Evolutionary conservation across 2,797 vertebrate species (phyloP).

Genomic region (Dicrostonyx torquatus): DNA sequence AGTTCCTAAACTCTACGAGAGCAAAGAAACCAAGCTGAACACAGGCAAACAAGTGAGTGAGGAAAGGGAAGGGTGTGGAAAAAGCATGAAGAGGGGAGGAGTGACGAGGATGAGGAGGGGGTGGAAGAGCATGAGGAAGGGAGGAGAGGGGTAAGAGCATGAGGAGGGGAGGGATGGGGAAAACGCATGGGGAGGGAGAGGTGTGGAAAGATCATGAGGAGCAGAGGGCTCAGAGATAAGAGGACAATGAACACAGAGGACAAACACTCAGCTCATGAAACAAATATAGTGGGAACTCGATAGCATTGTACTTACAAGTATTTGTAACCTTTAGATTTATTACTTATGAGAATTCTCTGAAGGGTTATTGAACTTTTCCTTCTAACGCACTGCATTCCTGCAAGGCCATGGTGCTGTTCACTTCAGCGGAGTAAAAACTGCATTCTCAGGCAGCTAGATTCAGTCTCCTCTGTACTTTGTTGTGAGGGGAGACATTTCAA

Average conservation of each 20-base stretch:
- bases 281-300: background rate
- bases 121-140: background rate
- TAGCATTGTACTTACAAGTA: background rate
- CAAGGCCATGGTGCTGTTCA: background rate
- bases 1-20: background rate
- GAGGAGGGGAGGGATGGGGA: no score
- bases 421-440: background rate
- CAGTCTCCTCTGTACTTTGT: background rate
- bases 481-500: background rate
- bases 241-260: background rate
- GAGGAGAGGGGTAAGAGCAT: background rate
- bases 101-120: background rate
- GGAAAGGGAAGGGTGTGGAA: accelerated
- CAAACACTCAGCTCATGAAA: background rate
- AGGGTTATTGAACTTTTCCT: background rate
- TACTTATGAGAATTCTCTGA: background rate
- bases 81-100: background rate
- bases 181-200: accelerated
- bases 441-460: background rate
- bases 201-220: background rate
- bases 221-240: background rate
- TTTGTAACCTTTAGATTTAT: background rate
- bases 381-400: background rate
- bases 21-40: background rate
- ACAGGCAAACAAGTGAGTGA: background rate